Base-by-base conservation (phyloP, 2,888 invertebrate genomes). In the Nycteola revayana region DNA sequence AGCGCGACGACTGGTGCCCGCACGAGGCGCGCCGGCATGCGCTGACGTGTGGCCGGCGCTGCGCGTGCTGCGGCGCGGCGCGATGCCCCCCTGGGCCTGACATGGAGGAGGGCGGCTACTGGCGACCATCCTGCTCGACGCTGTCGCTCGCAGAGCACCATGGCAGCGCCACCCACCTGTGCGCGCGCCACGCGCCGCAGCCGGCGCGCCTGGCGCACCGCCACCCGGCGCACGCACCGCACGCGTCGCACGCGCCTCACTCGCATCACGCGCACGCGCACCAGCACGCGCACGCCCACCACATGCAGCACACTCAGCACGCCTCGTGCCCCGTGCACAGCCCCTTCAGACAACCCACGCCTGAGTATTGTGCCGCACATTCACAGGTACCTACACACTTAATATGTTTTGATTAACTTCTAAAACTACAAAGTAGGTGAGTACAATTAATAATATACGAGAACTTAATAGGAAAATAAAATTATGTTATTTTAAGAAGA, bases 261-360 rank as follows among this genome's bases (percentile, higher is more conserved):
- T 87, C 75, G 74, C 88, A 77, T 36, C 75, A 72, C 47, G 49
- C 66, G 49, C 76, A 72, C 62, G 74, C 90, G 67, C 79, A 91
- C 78, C 66, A 86, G 76, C 72, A 90, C 74, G 62, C 86, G 77
- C 77, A 81, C 61, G 75, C 75, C 60, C 86, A 77, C 55, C 90
- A 78, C 60, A 68, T 72, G 60, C 84, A 65, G 66, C 82, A 74
- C 83, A 87, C 78, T 63, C 75, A 75, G 44, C 81, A 80, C 57
- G 60, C 74, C 82, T 90, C 92, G 65, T 94, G 94, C 66, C 94
- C 94, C 27, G 93, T 94, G 65, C 94, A 94, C 83, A 94, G 93
- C 66, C 94, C 94, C 11, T 94, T 93, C 75, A 86, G 94, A 49
- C 93, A 92, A 58, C 87, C 86, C 10, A 80, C 86, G 58, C 88